Percentiles rank a stretch among this genome's conserved stretches.
Evolutionary conservation across 2,113 vertebrate genomes (phyloP).

Genomic region (Heterocephalus glaber): DNA sequence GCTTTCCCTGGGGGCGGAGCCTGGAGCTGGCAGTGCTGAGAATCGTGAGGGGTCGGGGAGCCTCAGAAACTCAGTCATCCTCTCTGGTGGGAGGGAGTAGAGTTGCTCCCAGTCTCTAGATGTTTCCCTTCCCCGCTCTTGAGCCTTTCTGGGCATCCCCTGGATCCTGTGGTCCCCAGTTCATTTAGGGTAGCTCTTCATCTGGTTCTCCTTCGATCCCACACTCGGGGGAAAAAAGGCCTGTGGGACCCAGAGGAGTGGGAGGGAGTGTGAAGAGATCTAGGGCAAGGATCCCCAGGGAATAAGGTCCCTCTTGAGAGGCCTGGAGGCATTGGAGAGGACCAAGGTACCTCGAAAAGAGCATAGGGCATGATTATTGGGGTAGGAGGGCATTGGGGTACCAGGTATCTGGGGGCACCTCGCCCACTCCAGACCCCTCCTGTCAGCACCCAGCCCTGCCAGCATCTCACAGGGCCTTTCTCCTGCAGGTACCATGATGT

Average conservation of each 20-base stretch:
- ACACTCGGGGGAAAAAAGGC: neutral
- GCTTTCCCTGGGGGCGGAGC: slow-evolving; percentile 64
- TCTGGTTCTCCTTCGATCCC: neutral
- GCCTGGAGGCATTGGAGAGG: neutral
- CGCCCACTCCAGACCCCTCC: neutral
- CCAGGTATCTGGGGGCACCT: neutral
- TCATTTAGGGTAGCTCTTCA: neutral
- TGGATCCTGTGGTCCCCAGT: neutral
- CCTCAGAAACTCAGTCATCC: slow-evolving; percentile 62
- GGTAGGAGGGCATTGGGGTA: neutral
- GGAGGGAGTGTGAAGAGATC: neutral
- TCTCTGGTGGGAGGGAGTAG: slow-evolving; percentile 32
- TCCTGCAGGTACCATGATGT: slow-evolving; percentile 74
- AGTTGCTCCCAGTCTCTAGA: neutral
- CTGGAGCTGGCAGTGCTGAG: neutral
- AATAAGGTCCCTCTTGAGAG: neutral
- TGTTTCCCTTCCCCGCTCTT: neutral
- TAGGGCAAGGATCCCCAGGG: neutral
- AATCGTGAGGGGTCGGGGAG: slow-evolving; percentile 69
- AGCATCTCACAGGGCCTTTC: slow-evolving; percentile 68
- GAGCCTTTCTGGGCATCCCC: neutral
- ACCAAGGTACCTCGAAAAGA: neutral
- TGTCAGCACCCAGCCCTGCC: neutral
- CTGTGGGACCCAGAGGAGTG: neutral
- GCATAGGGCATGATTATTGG: neutral